Evolutionary conservation across 1,140 invertebrate genomes (phyloP).

Genomic region (Sycophila sp.): DNA sequence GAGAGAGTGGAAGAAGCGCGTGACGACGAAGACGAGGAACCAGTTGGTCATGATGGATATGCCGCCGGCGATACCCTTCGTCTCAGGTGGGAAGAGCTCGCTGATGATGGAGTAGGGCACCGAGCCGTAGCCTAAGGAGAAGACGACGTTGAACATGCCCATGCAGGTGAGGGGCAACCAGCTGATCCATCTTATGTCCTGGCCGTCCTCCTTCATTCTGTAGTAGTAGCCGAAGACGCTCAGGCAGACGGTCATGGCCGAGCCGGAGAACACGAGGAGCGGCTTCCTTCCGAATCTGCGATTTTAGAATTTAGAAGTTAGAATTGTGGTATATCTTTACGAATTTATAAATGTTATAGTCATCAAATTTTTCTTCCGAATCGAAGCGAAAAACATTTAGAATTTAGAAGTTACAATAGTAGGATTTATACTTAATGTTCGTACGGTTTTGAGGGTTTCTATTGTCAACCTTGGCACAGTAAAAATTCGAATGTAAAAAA

Average conservation of each 20-base stretch:
- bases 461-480: too few species aligned
- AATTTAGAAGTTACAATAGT: too few species aligned
- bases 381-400: too few species aligned
- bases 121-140: conserved; percentile 73
- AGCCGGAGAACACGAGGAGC: conserved; percentile 68
- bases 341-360: too few species aligned
- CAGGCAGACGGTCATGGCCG: conserved; percentile 67
- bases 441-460: too few species aligned
- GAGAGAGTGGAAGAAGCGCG: conserved; percentile 68
- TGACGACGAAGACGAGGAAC: conserved; percentile 63
- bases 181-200: conserved; percentile 54
- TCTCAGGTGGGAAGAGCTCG: conserved; percentile 75
- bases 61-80: conserved; percentile 71
- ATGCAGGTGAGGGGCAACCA: conserved; percentile 64
- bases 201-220: conserved; percentile 60
- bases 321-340: too few species aligned
- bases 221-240: conserved; percentile 69
- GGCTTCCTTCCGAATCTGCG: conserved; percentile 71
- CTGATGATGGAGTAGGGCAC: conserved; percentile 78
- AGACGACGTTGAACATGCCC: conserved; percentile 63
- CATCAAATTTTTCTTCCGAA: too few species aligned
- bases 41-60: conserved; percentile 69
- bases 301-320: too few species aligned
- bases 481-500: too few species aligned
- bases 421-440: too few species aligned